A percentile compares a stretch with the other conserved stretches of the same genome.
Conservation (phyloP, 2,113 vertebrate genomes). For the Himantopus leucocephalus region DNA sequence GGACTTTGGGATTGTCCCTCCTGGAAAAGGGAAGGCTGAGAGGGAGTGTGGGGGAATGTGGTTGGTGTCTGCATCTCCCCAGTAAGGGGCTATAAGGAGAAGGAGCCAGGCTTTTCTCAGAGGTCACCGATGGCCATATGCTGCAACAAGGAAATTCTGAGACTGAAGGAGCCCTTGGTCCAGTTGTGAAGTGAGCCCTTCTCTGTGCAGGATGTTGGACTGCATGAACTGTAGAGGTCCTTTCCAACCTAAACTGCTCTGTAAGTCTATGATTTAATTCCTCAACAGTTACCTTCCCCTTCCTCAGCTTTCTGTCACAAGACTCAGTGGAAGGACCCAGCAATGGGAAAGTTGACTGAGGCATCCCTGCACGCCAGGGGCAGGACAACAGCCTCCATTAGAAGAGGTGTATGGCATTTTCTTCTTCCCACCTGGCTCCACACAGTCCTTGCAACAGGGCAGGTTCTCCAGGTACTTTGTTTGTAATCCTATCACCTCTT, state of each 20-base stretch:
- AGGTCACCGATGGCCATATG: rapidly evolving
- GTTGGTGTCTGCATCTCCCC: rapidly evolving
- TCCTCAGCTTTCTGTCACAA: neutral
- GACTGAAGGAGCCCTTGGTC: rapidly evolving
- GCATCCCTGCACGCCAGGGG: neutral
- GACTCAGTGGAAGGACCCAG: neutral
- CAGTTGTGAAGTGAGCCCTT: neutral
- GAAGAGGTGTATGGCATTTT: neutral
- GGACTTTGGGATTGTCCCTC: neutral
- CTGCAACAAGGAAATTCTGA: neutral
- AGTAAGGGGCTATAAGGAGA: neutral
- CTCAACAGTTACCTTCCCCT: neutral
- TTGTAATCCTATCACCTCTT: neutral
- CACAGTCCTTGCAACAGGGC: neutral
- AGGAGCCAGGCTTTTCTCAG: neutral
- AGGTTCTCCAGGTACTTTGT: neutral
- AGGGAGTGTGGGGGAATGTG: neutral
- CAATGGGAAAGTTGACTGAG: neutral
- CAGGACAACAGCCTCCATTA: neutral
- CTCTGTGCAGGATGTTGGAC: neutral
- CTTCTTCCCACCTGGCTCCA: neutral
- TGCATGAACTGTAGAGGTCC: neutral
- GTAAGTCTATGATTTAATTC: neutral
- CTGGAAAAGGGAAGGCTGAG: neutral
- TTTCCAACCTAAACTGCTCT: neutral